Evolutionary conservation across 2,888 invertebrate species (phyloP).

Genomic region (Ecdyonurus torrentis): DNA sequence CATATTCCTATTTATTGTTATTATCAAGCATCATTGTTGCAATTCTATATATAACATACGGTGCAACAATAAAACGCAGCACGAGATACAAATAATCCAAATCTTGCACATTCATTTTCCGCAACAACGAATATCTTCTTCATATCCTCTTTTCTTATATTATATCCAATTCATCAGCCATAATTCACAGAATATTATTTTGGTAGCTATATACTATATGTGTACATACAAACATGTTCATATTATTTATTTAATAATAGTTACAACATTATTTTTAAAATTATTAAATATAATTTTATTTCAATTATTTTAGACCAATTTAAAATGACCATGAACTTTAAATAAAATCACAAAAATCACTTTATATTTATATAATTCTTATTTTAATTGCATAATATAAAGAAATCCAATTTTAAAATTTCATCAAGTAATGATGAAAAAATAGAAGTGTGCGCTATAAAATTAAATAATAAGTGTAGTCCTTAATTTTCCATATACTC

Average conservation of each 20-base stretch:
- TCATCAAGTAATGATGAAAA: background rate
- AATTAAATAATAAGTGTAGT: no score
- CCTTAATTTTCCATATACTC: no score
- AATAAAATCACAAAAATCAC: background rate
- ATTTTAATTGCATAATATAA: no score
- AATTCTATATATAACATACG: background rate
- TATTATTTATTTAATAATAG: no score
- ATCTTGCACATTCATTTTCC: background rate
- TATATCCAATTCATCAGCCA: background rate
- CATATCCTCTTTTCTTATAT: background rate
- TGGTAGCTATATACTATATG: no score
- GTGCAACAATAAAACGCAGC: background rate
- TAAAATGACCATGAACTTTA: background rate
- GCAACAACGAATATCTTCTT: background rate
- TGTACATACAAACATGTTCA: background rate
- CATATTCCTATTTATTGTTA: background rate
- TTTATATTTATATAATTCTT: background rate
- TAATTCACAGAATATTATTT: no score
- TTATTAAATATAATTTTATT: background rate
- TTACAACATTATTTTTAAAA: background rate
- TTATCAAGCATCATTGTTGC: background rate
- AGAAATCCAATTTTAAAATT: background rate
- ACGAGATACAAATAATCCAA: background rate
- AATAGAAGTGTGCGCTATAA: no score
- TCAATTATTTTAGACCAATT: background rate